Percentiles rank a stretch among this genome's conserved stretches.
Conservation (phyloP, 1,140 invertebrate species). For the Aplysia californica region DNA sequence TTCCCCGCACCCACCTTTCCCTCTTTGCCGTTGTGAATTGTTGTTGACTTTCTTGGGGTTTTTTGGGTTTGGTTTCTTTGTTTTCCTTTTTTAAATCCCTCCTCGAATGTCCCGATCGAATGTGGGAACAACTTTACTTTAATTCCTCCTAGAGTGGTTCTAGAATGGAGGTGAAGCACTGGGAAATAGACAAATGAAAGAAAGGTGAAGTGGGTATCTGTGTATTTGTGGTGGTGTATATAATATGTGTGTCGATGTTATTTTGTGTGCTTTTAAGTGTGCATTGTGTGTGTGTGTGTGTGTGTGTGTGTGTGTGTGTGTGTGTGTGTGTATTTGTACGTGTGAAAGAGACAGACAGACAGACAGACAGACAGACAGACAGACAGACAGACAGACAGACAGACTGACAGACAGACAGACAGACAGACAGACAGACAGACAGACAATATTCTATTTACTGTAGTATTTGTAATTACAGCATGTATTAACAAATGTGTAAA, state of each 20-base stretch:
- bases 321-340: neutral
- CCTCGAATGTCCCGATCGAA: neutral
- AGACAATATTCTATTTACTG: too few relatives aligned
- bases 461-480: too few relatives aligned
- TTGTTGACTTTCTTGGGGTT: neutral
- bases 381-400: conserved; percentile 2
- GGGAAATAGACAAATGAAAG: neutral
- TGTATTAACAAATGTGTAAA: too few relatives aligned
- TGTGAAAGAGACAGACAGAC: neutral
- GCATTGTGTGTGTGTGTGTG: neutral
- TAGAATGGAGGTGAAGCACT: neutral
- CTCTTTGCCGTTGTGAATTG: neutral
- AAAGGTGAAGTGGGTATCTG: neutral
- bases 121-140: neutral
- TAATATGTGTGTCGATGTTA: too few relatives aligned
- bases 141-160: neutral
- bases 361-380: conserved; percentile 1
- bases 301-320: neutral
- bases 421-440: neutral
- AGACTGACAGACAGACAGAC: neutral
- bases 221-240: too few relatives aligned
- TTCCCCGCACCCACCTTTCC: neutral
- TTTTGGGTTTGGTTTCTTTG: neutral
- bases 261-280: neutral
- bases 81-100: too few relatives aligned